Percentiles rank a stretch among this genome's conserved stretches.
phyloP scores from a whole-genome alignment of 2,113 vertebrate genomes.

The Mungos mungo region DNA sequence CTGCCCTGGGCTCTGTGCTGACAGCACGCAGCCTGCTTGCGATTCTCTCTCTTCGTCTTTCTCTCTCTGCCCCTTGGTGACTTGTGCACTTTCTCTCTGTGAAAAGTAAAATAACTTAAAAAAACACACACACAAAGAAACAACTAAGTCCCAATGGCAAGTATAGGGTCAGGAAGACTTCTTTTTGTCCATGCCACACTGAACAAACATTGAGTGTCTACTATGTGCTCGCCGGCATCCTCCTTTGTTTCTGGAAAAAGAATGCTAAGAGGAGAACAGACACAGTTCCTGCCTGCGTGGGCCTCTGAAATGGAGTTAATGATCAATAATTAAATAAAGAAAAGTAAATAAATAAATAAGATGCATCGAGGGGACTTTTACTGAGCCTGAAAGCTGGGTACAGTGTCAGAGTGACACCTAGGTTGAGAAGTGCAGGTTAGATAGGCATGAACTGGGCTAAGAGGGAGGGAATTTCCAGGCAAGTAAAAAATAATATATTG shows the following conservation, averaged over 20 bases:
- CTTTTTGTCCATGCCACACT: background rate
- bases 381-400: background rate
- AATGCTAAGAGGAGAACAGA: background rate
- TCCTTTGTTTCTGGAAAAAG: background rate
- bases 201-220: background rate
- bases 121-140: background rate
- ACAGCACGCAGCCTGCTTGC: too few relatives aligned
- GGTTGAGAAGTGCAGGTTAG: background rate
- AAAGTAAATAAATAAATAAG: background rate
- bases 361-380: background rate
- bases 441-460: background rate
- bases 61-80: too few relatives aligned
- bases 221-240: background rate
- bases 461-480: background rate
- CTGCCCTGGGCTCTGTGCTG: too few relatives aligned
- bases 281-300: background rate
- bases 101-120: background rate
- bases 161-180: background rate
- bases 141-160: background rate
- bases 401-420: background rate
- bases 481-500: background rate
- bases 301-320: background rate
- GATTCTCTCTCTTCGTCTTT: too few relatives aligned
- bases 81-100: too few relatives aligned
- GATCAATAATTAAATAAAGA: background rate